A percentile compares a stretch with the other conserved stretches of the same genome.
Conservation (phyloP, 30 jellyfish, hydroid and myxozoan species). For the Nemopilema nomurai region DNA sequence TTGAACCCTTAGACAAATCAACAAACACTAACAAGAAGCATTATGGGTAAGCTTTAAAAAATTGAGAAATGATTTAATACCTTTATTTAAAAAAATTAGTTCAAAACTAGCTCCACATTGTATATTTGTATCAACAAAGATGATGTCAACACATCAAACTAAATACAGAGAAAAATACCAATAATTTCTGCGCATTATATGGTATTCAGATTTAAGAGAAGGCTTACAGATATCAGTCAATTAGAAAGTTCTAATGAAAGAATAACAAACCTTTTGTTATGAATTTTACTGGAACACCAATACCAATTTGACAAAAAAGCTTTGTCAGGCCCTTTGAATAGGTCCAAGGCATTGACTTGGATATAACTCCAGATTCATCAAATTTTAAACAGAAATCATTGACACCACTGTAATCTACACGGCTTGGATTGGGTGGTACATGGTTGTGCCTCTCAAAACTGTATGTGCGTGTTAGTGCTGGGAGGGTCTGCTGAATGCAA, state of each 20-base stretch:
- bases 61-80: too few relatives aligned
- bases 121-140: too few relatives aligned
- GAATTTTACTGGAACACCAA: background rate
- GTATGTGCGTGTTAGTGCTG: background rate
- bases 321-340: background rate
- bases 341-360: slow-evolving; percentile 15
- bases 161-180: too few relatives aligned
- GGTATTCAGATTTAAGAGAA: too few relatives aligned
- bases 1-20: too few relatives aligned
- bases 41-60: too few relatives aligned
- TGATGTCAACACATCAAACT: too few relatives aligned
- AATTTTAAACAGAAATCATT: background rate
- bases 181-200: too few relatives aligned
- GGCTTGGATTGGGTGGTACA: slow-evolving; percentile 5
- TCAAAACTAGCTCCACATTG: too few relatives aligned
- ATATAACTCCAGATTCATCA: background rate
- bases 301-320: background rate
- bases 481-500: background rate
- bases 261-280: background rate
- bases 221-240: too few relatives aligned
- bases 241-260: background rate
- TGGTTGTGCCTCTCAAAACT: slow-evolving; percentile 1
- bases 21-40: too few relatives aligned
- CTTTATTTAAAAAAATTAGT: too few relatives aligned
- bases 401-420: background rate